These are phyloP conservation scores for Arvicanthis niloticus DNA, from an alignment of 2,113 vertebrate genomes.

Conservation along the genomic window DNA sequence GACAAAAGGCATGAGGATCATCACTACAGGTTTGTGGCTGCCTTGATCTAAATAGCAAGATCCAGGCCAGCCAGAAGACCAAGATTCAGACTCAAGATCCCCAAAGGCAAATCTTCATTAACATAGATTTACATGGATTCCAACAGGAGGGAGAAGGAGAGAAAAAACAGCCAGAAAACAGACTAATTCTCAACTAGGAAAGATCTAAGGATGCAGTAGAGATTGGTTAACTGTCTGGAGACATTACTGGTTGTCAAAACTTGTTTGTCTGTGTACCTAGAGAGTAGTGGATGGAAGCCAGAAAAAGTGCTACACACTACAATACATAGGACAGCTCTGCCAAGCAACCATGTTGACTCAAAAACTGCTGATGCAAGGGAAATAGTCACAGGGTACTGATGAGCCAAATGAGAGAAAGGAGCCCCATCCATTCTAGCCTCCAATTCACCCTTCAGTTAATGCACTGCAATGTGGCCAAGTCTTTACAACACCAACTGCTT, in stretches of 20 bases:
- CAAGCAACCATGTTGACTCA: slow-evolving; percentile 3
- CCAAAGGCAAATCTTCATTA: background rate
- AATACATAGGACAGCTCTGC: background rate
- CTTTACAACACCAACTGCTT: background rate
- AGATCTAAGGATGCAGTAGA: background rate
- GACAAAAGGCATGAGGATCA: background rate
- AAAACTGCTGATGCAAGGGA: slow-evolving; percentile 32
- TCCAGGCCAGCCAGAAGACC: background rate
- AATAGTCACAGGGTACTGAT: slow-evolving; percentile 9
- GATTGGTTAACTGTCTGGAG: background rate
- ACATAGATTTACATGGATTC: background rate
- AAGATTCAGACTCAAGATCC: background rate
- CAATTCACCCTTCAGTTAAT: background rate
- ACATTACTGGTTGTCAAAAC: slow-evolving; percentile 8
- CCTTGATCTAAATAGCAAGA: background rate
- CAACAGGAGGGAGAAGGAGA: background rate
- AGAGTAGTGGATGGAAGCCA: background rate
- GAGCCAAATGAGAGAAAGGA: slow-evolving; percentile 24
- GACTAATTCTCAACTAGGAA: background rate
- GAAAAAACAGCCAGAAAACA: background rate
- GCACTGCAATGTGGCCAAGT: background rate
- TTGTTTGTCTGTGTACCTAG: background rate
- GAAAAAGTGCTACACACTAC: background rate
- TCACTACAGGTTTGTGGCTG: background rate
- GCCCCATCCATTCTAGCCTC: background rate